Evolutionary conservation across 2,888 invertebrate genomes (phyloP).

Genomic region (Phlogophora meticulosa): DNA sequence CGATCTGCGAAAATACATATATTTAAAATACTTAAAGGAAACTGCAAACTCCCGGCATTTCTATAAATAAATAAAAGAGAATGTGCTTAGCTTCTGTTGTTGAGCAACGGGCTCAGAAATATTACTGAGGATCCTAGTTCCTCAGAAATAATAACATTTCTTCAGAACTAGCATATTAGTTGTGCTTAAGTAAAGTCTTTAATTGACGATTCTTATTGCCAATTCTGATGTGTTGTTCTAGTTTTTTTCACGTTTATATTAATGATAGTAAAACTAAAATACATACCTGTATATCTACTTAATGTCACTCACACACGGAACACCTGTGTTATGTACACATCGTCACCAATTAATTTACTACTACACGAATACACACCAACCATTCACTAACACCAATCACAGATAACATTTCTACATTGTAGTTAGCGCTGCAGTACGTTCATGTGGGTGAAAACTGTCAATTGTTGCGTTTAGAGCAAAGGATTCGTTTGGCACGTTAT

Average conservation of each 20-base stretch:
- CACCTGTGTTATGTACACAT: constrained; percentile 65
- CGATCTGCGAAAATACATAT: constrained; percentile 1
- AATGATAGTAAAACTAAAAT: constrained; percentile 8
- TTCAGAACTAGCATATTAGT: background rate
- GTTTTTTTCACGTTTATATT: background rate
- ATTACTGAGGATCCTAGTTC: constrained; percentile 5
- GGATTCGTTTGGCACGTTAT: constrained; percentile 68
- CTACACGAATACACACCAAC: constrained; percentile 66
- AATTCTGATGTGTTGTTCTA: constrained; percentile 21
- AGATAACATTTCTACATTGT: constrained; percentile 61
- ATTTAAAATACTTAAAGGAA: background rate
- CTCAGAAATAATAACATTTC: constrained; percentile 9
- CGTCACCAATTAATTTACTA: constrained; percentile 68
- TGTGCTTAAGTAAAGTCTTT: constrained; percentile 4
- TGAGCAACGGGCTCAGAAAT: background rate
- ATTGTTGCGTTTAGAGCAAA: constrained; percentile 69
- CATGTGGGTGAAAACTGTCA: constrained; percentile 39
- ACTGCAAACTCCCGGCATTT: background rate
- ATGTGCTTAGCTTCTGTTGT: background rate
- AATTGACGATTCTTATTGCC: constrained; percentile 4
- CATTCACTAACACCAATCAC: constrained; percentile 79
- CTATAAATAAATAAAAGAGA: constrained; percentile 4
- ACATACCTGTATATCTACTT: constrained; percentile 68
- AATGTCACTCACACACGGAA: constrained; percentile 60
- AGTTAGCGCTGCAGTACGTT: constrained; percentile 56